phyloP scores from a whole-genome alignment of 1,140 invertebrate species.

The Philopotamus ludificatus region DNA sequence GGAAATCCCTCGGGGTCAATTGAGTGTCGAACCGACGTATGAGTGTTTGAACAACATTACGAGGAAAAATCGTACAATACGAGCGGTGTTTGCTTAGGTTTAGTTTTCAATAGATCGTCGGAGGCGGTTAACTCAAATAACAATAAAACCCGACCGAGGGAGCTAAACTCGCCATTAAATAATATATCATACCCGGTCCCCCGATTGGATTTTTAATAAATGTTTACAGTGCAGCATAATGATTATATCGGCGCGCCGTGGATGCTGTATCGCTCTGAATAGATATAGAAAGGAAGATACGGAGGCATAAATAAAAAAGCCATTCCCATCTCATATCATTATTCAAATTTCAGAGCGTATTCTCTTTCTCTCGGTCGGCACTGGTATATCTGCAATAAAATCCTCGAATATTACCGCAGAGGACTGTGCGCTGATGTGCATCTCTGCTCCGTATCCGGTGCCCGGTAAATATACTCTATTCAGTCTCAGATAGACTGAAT shows the following conservation, averaged over 20 bases:
- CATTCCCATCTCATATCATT: constrained; percentile 43
- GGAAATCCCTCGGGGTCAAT: constrained; percentile 15
- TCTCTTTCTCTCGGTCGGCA: constrained; percentile 25
- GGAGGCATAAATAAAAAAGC: constrained; percentile 42
- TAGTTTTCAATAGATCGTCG: constrained; percentile 23
- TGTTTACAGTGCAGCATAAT: too few species aligned
- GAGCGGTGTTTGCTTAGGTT: constrained; percentile 18
- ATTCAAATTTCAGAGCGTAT: constrained; percentile 42
- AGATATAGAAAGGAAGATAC: constrained; percentile 34
- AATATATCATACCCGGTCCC: too few species aligned
- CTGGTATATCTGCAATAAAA: constrained; percentile 39
- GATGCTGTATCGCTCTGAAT: constrained; percentile 19
- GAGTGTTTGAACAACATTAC: constrained; percentile 25
- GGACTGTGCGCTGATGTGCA: constrained; percentile 28
- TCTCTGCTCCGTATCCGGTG: too few species aligned
- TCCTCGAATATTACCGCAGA: constrained; percentile 32
- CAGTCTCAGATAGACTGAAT: too few species aligned
- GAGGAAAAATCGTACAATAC: constrained; percentile 25
- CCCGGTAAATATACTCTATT: too few species aligned
- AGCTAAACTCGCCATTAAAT: too few species aligned
- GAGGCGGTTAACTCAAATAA: constrained; percentile 24
- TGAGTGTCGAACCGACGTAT: constrained; percentile 21
- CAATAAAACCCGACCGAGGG: constrained; percentile 21
- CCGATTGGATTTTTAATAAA: too few species aligned
- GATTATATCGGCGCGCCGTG: too few species aligned